Evolutionary conservation across 1,140 invertebrate species (phyloP).

Genomic region (Drosophila sturtevanti): DNA sequence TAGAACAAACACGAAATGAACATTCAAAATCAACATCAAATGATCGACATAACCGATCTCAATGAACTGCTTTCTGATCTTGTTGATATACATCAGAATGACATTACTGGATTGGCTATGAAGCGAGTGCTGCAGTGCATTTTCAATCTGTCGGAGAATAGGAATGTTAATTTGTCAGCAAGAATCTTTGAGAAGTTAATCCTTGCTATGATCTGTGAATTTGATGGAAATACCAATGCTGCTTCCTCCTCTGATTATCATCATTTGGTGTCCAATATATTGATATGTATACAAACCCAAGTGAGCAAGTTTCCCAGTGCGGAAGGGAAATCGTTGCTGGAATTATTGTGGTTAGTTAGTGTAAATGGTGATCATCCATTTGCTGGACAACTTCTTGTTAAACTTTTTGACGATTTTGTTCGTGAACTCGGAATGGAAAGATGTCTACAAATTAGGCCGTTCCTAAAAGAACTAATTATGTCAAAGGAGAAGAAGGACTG

Average conservation of each 20-base stretch:
- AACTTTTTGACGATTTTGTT: not conserved
- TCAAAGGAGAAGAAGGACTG: constrained; percentile 55
- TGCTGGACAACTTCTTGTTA: not conserved
- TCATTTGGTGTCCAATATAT: not conserved
- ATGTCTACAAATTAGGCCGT: constrained; percentile 18
- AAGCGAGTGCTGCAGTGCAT: not conserved
- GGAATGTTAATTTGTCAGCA: not conserved
- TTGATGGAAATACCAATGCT: not conserved
- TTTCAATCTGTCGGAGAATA: not conserved
- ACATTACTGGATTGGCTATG: not conserved
- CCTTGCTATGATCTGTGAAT: not conserved
- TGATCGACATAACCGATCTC: no score
- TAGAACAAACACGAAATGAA: no score
- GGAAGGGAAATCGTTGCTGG: not conserved
- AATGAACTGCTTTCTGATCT: not conserved
- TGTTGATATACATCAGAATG: not conserved
- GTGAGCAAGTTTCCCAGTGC: not conserved
- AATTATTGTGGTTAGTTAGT: not conserved
- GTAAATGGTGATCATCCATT: not conserved
- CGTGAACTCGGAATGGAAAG: constrained; percentile 20
- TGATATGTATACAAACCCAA: not conserved
- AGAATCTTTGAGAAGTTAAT: not conserved
- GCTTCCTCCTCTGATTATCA: not conserved
- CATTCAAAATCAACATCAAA: no score
- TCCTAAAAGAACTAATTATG: constrained; percentile 38